Evolutionary conservation across 2,797 vertebrate genomes (phyloP).

Genomic region (Taeniopygia guttata): DNA sequence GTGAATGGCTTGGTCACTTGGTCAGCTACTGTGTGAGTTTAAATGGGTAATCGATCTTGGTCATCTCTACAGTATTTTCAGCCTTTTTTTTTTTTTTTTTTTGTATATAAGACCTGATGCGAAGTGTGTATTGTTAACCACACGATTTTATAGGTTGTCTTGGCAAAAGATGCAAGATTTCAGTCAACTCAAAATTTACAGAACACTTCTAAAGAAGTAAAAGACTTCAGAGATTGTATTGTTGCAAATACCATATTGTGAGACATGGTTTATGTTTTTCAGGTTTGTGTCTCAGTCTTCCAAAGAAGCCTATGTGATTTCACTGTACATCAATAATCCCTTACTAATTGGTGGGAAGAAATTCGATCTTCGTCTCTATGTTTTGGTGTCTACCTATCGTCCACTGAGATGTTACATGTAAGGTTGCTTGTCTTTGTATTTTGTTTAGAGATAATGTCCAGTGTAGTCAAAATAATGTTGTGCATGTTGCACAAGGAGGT

Average conservation of each 20-base stretch:
- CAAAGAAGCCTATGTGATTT: conserved; percentile 99
- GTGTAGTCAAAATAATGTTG: not conserved
- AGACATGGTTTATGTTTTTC: not conserved
- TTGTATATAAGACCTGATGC: not conserved
- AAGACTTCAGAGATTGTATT: not conserved
- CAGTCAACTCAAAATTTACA: not conserved
- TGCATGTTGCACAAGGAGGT: not conserved
- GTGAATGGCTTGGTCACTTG: not conserved
- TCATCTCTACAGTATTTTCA: not conserved
- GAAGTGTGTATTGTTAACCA: not conserved
- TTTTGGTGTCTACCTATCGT: conserved; percentile 93
- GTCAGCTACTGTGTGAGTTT: not conserved
- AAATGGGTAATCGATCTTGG: not conserved
- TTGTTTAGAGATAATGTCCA: not conserved
- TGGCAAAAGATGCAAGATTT: not conserved
- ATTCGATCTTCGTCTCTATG: conserved; percentile 95
- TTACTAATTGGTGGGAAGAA: conserved; percentile 96
- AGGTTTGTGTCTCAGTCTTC: conserved; percentile 89
- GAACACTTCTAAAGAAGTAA: not conserved
- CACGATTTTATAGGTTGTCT: not conserved
- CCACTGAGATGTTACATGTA: conserved; percentile 97
- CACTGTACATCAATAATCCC: conserved; percentile 95
- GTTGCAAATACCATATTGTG: not conserved
- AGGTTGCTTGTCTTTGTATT: conserved; percentile 29
- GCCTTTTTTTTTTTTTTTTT: not conserved